A percentile compares a stretch with the other conserved stretches of the same genome.
phyloP scores from a whole-genome alignment of 2,113 vertebrate genomes.

The Percina caprodes region DNA sequence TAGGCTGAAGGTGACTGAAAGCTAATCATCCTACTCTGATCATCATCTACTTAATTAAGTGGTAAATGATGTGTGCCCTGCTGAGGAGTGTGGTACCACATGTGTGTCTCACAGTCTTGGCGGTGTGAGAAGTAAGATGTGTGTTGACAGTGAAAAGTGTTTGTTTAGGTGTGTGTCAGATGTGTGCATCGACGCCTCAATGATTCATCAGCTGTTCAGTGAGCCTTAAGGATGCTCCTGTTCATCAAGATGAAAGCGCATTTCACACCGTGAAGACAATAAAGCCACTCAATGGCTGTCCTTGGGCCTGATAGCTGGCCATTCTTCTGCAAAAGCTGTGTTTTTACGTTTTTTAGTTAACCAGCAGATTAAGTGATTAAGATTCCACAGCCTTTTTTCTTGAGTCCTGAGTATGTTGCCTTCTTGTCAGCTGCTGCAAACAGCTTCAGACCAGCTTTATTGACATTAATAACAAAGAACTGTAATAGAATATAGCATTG shows the following conservation, averaged over 20 bases:
- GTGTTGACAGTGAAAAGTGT: slow-evolving; percentile 2
- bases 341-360: slow-evolving; percentile 61
- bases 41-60: slow-evolving; percentile 40
- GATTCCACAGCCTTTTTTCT: slow-evolving; percentile 55
- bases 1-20: slow-evolving; percentile 12
- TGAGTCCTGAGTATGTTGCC: slow-evolving; percentile 9
- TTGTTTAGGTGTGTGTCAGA: slow-evolving; percentile 18
- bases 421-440: slow-evolving; percentile 39
- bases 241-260: slow-evolving; percentile 59
- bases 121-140: slow-evolving; percentile 29
- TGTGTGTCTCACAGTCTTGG: slow-evolving; percentile 42
- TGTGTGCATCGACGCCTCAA: slow-evolving; percentile 53
- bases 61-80: slow-evolving; percentile 40
- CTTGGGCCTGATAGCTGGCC: slow-evolving; percentile 23
- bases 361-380: slow-evolving; percentile 76
- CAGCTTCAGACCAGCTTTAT: slow-evolving; percentile 2
- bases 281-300: slow-evolving; percentile 31
- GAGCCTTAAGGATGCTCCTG: slow-evolving; percentile 47
- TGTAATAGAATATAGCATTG: not conserved
- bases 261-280: slow-evolving; percentile 54
- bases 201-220: slow-evolving; percentile 71
- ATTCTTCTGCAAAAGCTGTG: slow-evolving; percentile 35
- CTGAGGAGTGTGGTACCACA: slow-evolving; percentile 41
- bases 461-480: slow-evolving; percentile 15
- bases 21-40: slow-evolving; percentile 19